Evolutionary conservation across 2,113 vertebrate genomes (phyloP).

Genomic region (Cheirogaleus medius): DNA sequence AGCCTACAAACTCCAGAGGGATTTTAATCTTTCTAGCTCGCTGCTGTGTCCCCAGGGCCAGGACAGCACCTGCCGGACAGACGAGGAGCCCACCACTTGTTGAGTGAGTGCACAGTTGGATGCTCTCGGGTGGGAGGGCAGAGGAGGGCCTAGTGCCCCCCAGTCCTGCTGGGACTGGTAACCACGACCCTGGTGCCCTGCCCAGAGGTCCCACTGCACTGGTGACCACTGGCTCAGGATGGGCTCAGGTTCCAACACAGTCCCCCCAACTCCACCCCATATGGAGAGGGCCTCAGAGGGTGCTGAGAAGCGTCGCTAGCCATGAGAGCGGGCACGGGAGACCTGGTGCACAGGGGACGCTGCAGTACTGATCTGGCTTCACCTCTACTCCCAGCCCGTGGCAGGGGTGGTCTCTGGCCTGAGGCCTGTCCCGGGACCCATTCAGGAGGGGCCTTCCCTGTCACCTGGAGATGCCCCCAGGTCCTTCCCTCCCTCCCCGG

Average conservation of each 20-base stretch:
- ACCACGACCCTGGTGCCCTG: background rate
- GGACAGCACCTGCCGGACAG: background rate
- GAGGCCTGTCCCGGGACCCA: background rate
- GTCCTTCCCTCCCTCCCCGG: background rate
- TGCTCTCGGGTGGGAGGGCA: background rate
- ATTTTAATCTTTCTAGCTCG: background rate
- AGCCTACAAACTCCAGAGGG: background rate
- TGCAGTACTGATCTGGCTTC: background rate
- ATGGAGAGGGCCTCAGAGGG: background rate
- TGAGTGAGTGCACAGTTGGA: background rate
- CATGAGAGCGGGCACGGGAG: background rate
- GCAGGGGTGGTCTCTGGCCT: background rate
- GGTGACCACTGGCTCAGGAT: background rate
- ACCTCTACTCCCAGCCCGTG: no score
- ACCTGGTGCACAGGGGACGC: rapidly evolving
- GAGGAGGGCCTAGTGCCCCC: background rate
- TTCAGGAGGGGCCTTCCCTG: background rate
- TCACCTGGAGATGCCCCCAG: background rate
- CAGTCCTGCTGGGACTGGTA: background rate
- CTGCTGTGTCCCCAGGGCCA: background rate
- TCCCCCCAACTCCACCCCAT: background rate
- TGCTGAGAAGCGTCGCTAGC: rapidly evolving
- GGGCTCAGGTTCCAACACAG: rapidly evolving
- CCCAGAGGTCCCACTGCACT: background rate
- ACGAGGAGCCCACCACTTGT: background rate